Evolutionary conservation across 2,113 vertebrate genomes (phyloP).

Genomic region (Taxidea taxus): DNA sequence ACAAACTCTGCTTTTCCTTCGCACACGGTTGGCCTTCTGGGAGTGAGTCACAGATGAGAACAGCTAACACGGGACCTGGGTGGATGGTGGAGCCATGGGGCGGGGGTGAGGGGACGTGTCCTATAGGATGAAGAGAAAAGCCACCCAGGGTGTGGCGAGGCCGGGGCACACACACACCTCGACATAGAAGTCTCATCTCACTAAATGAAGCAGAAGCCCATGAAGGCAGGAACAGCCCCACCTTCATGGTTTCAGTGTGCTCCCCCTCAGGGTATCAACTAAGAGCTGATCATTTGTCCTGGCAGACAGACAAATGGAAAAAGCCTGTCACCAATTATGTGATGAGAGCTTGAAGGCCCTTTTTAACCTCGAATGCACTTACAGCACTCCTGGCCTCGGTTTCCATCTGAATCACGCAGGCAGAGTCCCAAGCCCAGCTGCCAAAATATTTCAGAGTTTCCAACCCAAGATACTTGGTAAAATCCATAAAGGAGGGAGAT

Average conservation of each 20-base stretch:
- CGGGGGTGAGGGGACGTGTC: accelerated
- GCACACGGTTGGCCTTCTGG: background rate
- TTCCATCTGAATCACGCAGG: background rate
- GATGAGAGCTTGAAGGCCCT: background rate
- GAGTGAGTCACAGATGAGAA: background rate
- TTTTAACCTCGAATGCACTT: background rate
- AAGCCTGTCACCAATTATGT: background rate
- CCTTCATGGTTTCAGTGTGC: background rate
- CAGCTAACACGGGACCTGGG: background rate
- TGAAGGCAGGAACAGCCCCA: background rate
- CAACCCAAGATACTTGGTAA: background rate
- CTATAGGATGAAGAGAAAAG: background rate
- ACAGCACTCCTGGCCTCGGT: background rate
- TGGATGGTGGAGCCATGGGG: too few relatives aligned
- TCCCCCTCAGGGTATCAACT: background rate
- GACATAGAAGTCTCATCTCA: background rate
- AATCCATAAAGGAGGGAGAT: background rate
- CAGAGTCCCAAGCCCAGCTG: background rate
- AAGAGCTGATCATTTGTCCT: background rate
- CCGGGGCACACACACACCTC: background rate
- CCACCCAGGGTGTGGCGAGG: background rate
- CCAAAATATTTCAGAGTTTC: slow-evolving; percentile 29
- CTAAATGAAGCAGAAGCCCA: background rate
- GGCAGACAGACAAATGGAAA: background rate
- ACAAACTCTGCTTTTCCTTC: background rate